Base-by-base conservation (phyloP, 2,888 invertebrate genomes). In the Embidobia sp. region DNA sequence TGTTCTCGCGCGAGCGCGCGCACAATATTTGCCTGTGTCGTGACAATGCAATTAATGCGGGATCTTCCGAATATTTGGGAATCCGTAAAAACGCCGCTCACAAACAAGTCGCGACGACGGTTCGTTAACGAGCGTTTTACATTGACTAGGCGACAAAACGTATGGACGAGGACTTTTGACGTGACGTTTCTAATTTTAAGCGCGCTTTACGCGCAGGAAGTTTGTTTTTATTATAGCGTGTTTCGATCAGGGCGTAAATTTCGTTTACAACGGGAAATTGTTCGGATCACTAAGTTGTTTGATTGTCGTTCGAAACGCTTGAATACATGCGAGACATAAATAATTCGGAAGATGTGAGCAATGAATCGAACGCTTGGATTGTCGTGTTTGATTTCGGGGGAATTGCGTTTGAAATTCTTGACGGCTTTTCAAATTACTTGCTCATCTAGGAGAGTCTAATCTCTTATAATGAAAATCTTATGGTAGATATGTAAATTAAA, bases 11-110 rank as follows among this genome's bases (percentile, higher is more conserved):
- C 64, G 53, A 16, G 29, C 15, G 35, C 15, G 35, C 19, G 37
- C 29, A 49, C 40, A 59, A 57, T 57, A 31, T 57, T 70, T 55
- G 16, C 51, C 29, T 16, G 8, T 7, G 16, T 42, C 35, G 35
- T 67, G 72, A 77, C 67, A 77, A 61, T 72, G 72, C 66, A 72
- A 77, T 72, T 72, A 72, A 72, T 72, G 59, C 42, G 40, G 26
- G 59, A 55, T 61, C 64, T 53, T 59, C 61, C 31, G 53, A 40
- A 40, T 76, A 70, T 70, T 76, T 76, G 59, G 49, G 46, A 66
- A 70, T 49, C 11, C 18, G 18, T 57, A 69, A 76, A 76, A 76
- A 69, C 69, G 27, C n/a, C 16, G 7, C 22, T 55, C 44, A 29
- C 63, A 63, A 67, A 75, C 63, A 75, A 48, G 55, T 35, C 63